Conservation (phyloP, 2,113 vertebrate genomes). For the Melanotaenia duboulayi region DNA sequence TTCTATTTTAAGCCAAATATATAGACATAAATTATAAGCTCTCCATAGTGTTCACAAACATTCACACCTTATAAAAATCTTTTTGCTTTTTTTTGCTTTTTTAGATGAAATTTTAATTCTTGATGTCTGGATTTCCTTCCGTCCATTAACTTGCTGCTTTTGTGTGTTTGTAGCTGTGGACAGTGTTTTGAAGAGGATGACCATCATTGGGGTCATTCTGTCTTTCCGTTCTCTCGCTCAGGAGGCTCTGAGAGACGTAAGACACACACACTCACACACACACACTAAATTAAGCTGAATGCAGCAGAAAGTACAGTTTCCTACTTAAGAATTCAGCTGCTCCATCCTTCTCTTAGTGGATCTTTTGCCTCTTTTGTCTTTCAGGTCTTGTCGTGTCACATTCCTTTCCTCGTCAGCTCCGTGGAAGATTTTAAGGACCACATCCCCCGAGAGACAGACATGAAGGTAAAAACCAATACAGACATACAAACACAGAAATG, state of each 20-base stretch:
- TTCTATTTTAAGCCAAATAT: neutral
- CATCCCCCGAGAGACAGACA: conserved; percentile 99
- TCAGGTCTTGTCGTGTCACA: conserved; percentile 97
- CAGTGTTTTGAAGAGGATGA: conserved; percentile 99
- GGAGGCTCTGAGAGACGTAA: conserved; percentile 97
- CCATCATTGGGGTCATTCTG: conserved; percentile 97
- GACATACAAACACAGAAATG: fast-evolving
- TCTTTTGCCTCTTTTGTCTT: neutral
- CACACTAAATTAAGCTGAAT: neutral
- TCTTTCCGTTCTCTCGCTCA: conserved; percentile 97
- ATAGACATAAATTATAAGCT: too few species aligned
- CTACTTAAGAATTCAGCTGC: neutral
- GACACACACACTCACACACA: conserved; percentile 44
- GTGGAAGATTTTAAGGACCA: conserved; percentile 99
- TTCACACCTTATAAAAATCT: fast-evolving
- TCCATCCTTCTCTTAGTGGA: neutral
- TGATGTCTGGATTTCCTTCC: fast-evolving
- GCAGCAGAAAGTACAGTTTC: too few species aligned
- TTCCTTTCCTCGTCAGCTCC: conserved; percentile 99
- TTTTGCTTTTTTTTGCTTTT: too few species aligned
- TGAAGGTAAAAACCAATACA: conserved; percentile 88
- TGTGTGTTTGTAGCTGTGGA: conserved; percentile 88
- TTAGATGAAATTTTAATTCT: too few species aligned
- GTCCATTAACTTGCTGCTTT: neutral
- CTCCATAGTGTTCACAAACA: neutral